These are phyloP conservation scores for Zaprionus capensis DNA, from an alignment of 1,140 invertebrate species.

Conservation along the genomic window DNA sequence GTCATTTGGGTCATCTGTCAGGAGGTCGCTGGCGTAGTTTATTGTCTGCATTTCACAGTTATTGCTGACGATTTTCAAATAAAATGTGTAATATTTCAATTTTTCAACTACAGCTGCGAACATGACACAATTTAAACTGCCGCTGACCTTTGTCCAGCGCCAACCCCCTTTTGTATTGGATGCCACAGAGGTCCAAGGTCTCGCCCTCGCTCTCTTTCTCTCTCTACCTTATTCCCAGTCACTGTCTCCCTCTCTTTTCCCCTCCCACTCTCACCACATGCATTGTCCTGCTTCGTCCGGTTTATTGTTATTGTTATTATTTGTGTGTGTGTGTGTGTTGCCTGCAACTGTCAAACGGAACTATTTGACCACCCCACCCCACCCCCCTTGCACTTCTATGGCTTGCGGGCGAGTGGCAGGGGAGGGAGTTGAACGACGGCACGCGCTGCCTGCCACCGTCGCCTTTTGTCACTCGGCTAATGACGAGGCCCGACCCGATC, in stretches of 20 bases:
- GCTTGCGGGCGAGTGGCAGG: constrained; percentile 9
- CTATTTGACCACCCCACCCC: constrained; percentile 48
- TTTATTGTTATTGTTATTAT: constrained; percentile 83
- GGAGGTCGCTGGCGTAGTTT: constrained; percentile 42
- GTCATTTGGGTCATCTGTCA: constrained; percentile 63
- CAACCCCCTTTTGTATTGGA: constrained; percentile 53
- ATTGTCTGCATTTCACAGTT: constrained; percentile 64
- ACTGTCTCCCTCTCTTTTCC: too few species aligned
- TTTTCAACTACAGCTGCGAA: constrained; percentile 59
- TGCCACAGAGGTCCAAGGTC: constrained; percentile 50
- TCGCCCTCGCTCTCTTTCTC: background rate
- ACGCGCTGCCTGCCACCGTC: constrained; percentile 23
- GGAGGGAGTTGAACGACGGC: constrained; percentile 27
- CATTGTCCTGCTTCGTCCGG: constrained; percentile 58
- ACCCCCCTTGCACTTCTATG: constrained; percentile 57
- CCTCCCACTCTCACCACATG: constrained; percentile 21
- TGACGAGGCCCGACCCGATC: constrained; percentile 12
- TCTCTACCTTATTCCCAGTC: background rate
- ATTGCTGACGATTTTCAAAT: constrained; percentile 60
- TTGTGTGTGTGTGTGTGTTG: constrained; percentile 33
- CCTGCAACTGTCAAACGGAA: constrained; percentile 70
- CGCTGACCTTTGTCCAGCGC: constrained; percentile 67
- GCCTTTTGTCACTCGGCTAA: constrained; percentile 48
- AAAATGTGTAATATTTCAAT: constrained; percentile 81
- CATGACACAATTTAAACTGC: constrained; percentile 78